phyloP scores from a whole-genome alignment of 2,113 vertebrate species.

The Trogon surrucura region DNA sequence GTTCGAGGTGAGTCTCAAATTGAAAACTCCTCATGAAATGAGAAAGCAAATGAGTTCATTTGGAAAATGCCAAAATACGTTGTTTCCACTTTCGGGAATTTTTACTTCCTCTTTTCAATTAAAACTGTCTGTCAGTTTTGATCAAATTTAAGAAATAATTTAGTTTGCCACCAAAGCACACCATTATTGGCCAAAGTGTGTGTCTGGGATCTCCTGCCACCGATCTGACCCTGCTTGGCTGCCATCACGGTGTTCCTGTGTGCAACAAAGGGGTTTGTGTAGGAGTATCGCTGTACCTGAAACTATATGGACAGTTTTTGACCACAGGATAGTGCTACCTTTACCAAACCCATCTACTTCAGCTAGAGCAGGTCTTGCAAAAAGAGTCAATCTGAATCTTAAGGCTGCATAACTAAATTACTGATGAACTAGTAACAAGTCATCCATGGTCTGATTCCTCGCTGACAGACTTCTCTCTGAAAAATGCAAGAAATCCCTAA shows the following conservation, averaged over 20 bases:
- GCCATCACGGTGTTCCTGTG: background rate
- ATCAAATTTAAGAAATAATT: background rate
- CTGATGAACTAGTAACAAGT: background rate
- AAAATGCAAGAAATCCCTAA: background rate
- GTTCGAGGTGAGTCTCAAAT: background rate
- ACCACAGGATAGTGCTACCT: background rate
- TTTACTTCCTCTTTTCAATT: background rate
- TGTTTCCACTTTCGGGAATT: background rate
- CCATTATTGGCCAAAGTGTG: fast-evolving
- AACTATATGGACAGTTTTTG: fast-evolving
- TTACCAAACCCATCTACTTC: background rate
- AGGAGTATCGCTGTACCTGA: background rate
- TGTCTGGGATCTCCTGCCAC: fast-evolving
- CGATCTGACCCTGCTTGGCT: background rate
- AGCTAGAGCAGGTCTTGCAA: background rate
- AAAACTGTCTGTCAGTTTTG: background rate
- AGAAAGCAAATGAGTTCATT: background rate
- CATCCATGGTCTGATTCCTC: background rate
- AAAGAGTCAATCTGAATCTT: background rate
- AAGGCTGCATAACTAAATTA: background rate
- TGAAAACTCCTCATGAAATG: background rate
- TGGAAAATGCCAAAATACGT: background rate
- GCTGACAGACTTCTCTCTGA: slow-evolving; percentile 8
- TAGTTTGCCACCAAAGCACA: background rate
- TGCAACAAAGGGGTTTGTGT: background rate